phyloP scores from a whole-genome alignment of 2,888 invertebrate genomes.

The Eulithis testata region DNA sequence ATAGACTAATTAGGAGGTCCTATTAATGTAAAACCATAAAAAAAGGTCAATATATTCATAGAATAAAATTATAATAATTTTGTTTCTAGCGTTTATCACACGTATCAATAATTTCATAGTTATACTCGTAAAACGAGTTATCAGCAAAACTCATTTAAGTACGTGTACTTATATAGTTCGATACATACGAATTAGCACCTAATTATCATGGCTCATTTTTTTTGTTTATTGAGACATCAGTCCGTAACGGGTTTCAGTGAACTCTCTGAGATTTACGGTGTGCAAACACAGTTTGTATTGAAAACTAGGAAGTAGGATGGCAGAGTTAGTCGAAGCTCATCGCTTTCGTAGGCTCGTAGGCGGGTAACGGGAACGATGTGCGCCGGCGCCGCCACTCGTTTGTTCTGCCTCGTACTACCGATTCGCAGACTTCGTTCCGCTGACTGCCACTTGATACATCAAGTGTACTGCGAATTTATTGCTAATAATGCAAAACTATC shows the following conservation, averaged over 20 bases:
- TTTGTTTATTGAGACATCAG: conserved; percentile 36
- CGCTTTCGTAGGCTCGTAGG: conserved; percentile 54
- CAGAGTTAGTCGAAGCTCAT: conserved; percentile 51
- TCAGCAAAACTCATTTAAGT: conserved; percentile 1
- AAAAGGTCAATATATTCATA: conserved; percentile 34
- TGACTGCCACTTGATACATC: conserved; percentile 20
- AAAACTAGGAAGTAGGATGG: conserved; percentile 52
- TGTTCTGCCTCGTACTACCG: conserved; percentile 41
- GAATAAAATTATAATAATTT: conserved; percentile 41
- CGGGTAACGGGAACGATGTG: conserved; percentile 66
- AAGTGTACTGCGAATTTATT: neutral
- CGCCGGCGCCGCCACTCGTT: conserved; percentile 53
- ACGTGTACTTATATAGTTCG: conserved; percentile 9
- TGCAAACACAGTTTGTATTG: conserved; percentile 47
- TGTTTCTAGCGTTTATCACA: conserved; percentile 25
- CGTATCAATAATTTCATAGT: conserved; percentile 28
- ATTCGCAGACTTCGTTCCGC: conserved; percentile 29
- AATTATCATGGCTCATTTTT: conserved; percentile 28
- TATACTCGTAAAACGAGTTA: conserved; percentile 24
- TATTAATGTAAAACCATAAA: conserved; percentile 41
- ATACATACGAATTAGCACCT: conserved; percentile 30
- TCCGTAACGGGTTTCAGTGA: conserved; percentile 15
- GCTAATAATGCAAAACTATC: neutral
- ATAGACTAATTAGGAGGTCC: conserved; percentile 46
- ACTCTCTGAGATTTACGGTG: conserved; percentile 24